Evolutionary conservation across 1,140 invertebrate species (phyloP).

Genomic region (Andricus grossulariae): DNA sequence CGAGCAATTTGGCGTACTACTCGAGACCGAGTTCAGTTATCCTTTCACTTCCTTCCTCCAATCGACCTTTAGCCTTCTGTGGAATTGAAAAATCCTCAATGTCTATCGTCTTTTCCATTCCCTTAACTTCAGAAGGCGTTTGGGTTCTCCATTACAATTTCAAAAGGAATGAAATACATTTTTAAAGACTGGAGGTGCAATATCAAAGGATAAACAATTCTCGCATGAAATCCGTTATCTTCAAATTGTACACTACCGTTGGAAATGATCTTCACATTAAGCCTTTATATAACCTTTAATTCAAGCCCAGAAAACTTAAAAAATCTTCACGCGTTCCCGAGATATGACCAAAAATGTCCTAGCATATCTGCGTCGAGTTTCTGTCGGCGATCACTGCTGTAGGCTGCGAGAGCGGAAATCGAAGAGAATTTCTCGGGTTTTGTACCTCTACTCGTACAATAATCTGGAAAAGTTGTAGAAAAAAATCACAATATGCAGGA

Average conservation of each 20-base stretch:
- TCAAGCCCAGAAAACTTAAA: too few species aligned
- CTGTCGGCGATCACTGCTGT: too few species aligned
- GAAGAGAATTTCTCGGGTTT: too few species aligned
- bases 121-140: conserved; percentile 7
- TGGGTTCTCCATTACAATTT: conserved; percentile 10
- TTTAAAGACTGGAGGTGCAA: not conserved
- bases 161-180: conserved; percentile 4
- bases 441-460: too few species aligned
- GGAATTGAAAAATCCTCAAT: conserved; percentile 40
- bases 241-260: not conserved
- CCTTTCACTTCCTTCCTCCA: conserved; percentile 18
- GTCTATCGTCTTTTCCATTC: conserved; percentile 27
- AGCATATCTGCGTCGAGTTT: too few species aligned
- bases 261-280: too few species aligned
- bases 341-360: too few species aligned
- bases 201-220: not conserved
- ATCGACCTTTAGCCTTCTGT: conserved; percentile 33
- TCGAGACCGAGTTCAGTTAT: conserved; percentile 23
- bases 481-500: too few species aligned
- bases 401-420: too few species aligned
- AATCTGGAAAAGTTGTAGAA: too few species aligned
- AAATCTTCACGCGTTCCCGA: too few species aligned
- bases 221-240: not conserved
- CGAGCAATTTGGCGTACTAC: conserved; percentile 21
- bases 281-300: too few species aligned